Conservation (phyloP, 1,140 invertebrate species). For the Magallana angulata region DNA sequence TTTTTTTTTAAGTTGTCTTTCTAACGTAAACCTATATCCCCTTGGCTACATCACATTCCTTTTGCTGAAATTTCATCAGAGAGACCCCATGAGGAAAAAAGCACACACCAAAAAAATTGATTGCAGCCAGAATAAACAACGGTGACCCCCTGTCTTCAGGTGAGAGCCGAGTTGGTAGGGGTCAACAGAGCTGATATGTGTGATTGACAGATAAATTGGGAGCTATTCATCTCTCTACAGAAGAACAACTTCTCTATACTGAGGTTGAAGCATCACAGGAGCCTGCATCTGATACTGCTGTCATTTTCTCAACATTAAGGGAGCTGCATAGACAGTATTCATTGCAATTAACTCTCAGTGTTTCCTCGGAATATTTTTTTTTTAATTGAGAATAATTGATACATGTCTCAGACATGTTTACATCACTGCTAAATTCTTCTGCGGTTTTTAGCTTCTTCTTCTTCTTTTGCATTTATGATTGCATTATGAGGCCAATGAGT, state of each 20-base stretch:
- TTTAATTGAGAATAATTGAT: neutral
- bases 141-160: neutral
- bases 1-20: too few species aligned
- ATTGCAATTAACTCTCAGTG: neutral
- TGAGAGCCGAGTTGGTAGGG: neutral
- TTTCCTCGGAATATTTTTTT: neutral
- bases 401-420: constrained; percentile 1
- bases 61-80: too few species aligned
- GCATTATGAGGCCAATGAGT: too few species aligned
- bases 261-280: neutral
- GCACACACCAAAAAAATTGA: neutral
- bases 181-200: neutral
- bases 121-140: constrained; percentile 2
- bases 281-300: neutral
- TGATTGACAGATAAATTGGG: constrained; percentile 6
- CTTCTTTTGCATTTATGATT: too few species aligned
- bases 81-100: too few species aligned
- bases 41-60: too few species aligned
- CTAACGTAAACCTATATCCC: too few species aligned
- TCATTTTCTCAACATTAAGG: neutral
- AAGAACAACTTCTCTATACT: neutral
- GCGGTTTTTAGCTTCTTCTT: neutral
- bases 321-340: neutral
- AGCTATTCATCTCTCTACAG: neutral
- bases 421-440: neutral